A percentile compares a stretch with the other conserved stretches of the same genome.
Conservation (phyloP, 2,797 vertebrate genomes). For the Rachycentron canadum region DNA sequence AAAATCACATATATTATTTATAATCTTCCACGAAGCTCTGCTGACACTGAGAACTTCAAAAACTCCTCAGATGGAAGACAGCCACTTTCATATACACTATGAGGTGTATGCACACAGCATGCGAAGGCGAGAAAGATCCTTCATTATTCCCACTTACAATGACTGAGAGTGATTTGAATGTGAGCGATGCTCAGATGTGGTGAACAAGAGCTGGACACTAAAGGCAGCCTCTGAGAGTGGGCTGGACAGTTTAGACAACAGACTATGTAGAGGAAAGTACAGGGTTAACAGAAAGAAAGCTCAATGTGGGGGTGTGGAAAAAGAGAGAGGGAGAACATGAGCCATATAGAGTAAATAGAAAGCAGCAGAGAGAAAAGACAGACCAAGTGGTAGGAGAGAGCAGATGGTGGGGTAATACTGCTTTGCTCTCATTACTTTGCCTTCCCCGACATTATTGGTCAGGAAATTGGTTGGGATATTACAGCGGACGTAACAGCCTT, state of each 20-base stretch:
- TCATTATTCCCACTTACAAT: conserved; percentile 4
- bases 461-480: conserved; percentile 74
- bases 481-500: conserved; percentile 75
- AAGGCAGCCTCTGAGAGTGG: neutral
- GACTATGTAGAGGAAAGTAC: conserved; percentile 8
- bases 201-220: neutral
- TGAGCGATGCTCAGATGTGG: neutral
- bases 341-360: conserved; percentile 51
- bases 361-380: conserved; percentile 47
- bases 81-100: neutral
- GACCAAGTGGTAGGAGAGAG: conserved; percentile 42
- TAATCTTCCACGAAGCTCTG: conserved; percentile 13
- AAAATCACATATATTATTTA: conserved; percentile 30
- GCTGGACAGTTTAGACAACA: neutral
- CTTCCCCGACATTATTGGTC: conserved; percentile 76
- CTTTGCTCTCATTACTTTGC: conserved; percentile 72
- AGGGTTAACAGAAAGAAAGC: conserved; percentile 41
- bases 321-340: conserved; percentile 43
- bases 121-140: neutral
- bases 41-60: neutral
- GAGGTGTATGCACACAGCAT: neutral
- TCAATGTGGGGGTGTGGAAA: conserved; percentile 15
- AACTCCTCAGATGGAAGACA: conserved; percentile 9
- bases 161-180: conserved; percentile 10
- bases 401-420: conserved; percentile 75